These are phyloP conservation scores for Spongia lamella DNA, from an alignment of 37 sponge, comb jelly and placozoan species.

Conservation along the genomic window DNA sequence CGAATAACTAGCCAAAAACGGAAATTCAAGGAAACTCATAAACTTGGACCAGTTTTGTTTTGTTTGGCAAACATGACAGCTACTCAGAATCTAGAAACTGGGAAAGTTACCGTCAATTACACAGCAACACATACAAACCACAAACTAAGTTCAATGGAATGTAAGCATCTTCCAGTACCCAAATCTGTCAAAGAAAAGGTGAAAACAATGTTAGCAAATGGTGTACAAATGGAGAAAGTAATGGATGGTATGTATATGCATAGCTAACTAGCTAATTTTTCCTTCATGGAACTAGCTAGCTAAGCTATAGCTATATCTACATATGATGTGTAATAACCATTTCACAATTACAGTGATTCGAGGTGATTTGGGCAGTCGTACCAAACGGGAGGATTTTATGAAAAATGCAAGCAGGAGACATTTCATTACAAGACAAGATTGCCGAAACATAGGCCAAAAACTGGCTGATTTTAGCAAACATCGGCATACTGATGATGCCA, in stretches of 20 bases:
- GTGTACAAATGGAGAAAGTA: conserved; percentile 4
- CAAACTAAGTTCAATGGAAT: conserved; percentile 1
- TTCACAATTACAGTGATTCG: neutral
- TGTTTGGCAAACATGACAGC: too few relatives aligned
- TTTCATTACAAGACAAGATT: conserved; percentile 29
- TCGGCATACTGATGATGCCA: conserved; percentile 11
- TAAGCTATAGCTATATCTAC: too few relatives aligned
- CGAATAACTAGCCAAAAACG: too few relatives aligned
- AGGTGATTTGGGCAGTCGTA: neutral
- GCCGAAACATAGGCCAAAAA: conserved; percentile 2
- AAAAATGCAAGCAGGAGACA: neutral
- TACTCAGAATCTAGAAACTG: too few relatives aligned
- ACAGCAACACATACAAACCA: conserved; percentile 15
- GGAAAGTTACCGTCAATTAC: neutral
- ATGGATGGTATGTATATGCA: conserved; percentile 24
- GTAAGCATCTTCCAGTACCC: conserved; percentile 7
- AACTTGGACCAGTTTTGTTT: too few relatives aligned
- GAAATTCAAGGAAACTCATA: too few relatives aligned
- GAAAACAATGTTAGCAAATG: neutral
- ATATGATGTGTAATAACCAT: neutral
- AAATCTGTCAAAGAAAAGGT: neutral
- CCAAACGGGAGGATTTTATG: neutral
- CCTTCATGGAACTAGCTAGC: too few relatives aligned
- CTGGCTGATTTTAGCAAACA: conserved; percentile 2
- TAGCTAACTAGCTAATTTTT: too few relatives aligned